Evolutionary conservation across 2,888 invertebrate genomes (phyloP).

Genomic region (Sinhomidia bicolor): DNA sequence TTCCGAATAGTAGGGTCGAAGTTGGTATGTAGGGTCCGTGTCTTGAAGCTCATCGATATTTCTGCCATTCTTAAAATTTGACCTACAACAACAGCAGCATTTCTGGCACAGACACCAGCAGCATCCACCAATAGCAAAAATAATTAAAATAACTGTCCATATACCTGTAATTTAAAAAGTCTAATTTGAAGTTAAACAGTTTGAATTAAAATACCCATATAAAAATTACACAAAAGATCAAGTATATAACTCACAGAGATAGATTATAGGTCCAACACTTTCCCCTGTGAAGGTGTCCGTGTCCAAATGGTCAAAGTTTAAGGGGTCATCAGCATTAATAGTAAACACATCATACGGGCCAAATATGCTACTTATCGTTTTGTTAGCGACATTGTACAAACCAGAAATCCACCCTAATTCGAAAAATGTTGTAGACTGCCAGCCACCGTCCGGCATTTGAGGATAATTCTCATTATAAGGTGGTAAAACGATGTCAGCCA

Average conservation of each 20-base stretch:
- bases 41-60: background rate
- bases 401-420: conserved; percentile 39
- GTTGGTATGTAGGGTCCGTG: background rate
- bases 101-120: conserved; percentile 43
- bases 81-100: conserved; percentile 39
- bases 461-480: background rate
- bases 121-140: background rate
- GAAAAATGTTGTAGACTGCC: background rate
- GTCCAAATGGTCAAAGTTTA: conserved; percentile 24
- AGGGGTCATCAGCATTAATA: background rate
- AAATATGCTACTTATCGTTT: background rate
- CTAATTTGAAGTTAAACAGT: too few relatives aligned
- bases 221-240: too few relatives aligned
- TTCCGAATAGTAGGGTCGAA: conserved; percentile 37
- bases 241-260: too few relatives aligned
- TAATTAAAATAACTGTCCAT: background rate
- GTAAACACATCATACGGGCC: background rate
- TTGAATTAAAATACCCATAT: too few relatives aligned
- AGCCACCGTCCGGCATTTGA: background rate
- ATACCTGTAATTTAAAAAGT: background rate
- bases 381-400: background rate
- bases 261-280: conserved; percentile 23
- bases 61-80: conserved; percentile 9
- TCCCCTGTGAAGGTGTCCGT: background rate
- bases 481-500: background rate